A percentile compares a stretch with the other conserved stretches of the same genome.
phyloP scores from a whole-genome alignment of 1,140 invertebrate genomes.

The Drosophila trapezifrons region DNA sequence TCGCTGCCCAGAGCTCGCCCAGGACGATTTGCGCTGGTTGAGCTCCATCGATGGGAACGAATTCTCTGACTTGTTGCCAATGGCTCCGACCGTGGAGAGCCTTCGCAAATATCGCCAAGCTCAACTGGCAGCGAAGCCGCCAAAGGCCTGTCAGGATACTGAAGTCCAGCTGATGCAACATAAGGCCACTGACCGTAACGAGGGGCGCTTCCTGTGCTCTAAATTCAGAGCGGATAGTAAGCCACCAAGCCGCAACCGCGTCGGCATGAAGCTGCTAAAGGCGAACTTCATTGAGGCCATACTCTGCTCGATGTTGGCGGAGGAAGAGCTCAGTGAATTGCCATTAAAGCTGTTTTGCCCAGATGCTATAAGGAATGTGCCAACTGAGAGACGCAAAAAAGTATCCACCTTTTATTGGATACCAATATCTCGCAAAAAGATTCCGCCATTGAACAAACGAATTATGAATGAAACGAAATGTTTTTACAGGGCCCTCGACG shows the following conservation, averaged over 20 bases:
- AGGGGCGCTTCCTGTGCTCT: conserved; percentile 12
- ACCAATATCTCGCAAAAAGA: no score
- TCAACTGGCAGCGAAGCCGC: background rate
- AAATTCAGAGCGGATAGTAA: background rate
- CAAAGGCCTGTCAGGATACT: background rate
- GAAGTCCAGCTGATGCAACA: background rate
- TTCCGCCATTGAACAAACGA: background rate
- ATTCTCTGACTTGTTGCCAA: no score
- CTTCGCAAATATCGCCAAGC: background rate
- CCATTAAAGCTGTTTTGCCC: background rate
- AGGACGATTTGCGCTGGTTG: background rate
- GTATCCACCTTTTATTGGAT: background rate
- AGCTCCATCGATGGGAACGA: no score
- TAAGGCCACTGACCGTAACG: background rate
- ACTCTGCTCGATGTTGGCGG: conserved; percentile 57
- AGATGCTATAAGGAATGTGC: background rate
- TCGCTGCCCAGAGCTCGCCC: background rate
- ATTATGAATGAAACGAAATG: conserved; percentile 15
- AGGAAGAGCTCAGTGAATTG: conserved; percentile 26
- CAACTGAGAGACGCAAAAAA: background rate
- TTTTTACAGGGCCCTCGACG: conserved; percentile 37
- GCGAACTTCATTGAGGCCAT: conserved; percentile 34
- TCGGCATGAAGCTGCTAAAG: background rate
- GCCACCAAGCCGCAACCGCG: background rate
- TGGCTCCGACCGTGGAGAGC: no score